Base-by-base conservation (phyloP, 2,888 invertebrate genomes). In the Eristalinus sepulchralis region DNA sequence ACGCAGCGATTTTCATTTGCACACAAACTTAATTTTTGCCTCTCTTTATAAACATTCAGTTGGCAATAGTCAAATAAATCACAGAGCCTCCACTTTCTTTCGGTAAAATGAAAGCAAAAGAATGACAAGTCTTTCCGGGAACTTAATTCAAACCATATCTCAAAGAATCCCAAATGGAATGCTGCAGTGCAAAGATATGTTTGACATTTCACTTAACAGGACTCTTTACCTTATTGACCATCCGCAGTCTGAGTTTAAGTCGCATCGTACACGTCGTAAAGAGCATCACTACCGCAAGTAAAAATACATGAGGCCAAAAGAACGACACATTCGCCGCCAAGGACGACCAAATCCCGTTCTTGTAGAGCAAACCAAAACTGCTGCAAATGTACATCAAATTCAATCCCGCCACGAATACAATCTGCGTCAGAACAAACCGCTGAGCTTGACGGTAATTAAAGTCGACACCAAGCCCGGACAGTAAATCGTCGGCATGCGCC, bases 281-380 rank as follows among this genome's bases (percentile, higher is more conserved):
- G 0, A 92, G 88, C 82, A 91, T 88, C 1, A 92, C 92, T 6
- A 91, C 89, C 39, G 90, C 90, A 4, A 92, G 88, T 5, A 92
- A 78, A 75, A 91, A 91, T 1, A 92, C 78, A 67, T 92, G 91
- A 0, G 92, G 92, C 59, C 91, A 89, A 84, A 91, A 92, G 83
- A 92, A 92, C 11, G 92, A 89, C 10, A 91, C 89, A 57, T 90
- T 90, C 10, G 91, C 91, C 5, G 91, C 90, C 76, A 91, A 89
- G 5, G 91, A 91, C 6, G 93, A 91, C 67, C 90, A 88, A 33
- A 92, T 90, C 72, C 90, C 90, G 68, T 91, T 91, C 11, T 84
- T 89, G 9, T 91, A 86, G 11, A 92, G 68, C 88, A 92, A 88
- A 81, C 89, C 89, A 22, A 90, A 79, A 36, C 91, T 91, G 47